Conservation (phyloP, 2,888 invertebrate species). For the Sphaerophoria rueppellii region DNA sequence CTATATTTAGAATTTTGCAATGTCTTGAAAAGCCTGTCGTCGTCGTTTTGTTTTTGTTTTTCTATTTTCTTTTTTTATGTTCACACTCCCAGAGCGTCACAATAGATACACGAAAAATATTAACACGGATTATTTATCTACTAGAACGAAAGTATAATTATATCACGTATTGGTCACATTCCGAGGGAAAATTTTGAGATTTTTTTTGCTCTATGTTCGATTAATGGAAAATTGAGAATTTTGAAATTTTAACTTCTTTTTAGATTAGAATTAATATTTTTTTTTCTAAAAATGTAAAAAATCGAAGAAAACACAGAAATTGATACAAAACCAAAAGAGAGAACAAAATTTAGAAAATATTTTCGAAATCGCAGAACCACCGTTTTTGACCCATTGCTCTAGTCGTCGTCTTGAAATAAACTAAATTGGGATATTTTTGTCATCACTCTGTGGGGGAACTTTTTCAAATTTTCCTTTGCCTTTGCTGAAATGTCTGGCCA, state of each 20-base stretch:
- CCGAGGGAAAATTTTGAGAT: slow-evolving; percentile 19
- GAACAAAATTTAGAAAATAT: slow-evolving; percentile 36
- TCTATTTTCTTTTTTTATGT: background rate
- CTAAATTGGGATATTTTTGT: slow-evolving; percentile 37
- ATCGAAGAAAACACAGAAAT: slow-evolving; percentile 12
- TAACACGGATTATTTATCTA: slow-evolving; percentile 49
- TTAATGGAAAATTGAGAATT: background rate
- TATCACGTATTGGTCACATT: slow-evolving; percentile 61
- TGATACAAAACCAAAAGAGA: background rate
- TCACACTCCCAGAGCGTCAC: slow-evolving; percentile 37
- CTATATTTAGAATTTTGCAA: slow-evolving; percentile 61
- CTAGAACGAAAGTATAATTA: slow-evolving; percentile 57
- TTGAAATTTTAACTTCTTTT: background rate
- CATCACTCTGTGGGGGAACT: slow-evolving; percentile 12
- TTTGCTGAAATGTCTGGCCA: background rate
- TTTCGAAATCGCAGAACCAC: slow-evolving; percentile 54
- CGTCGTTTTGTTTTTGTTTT: background rate
- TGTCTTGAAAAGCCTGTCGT: slow-evolving; percentile 16
- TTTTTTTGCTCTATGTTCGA: background rate
- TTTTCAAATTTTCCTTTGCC: slow-evolving; percentile 26
- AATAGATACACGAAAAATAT: slow-evolving; percentile 50
- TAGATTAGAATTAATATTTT: background rate
- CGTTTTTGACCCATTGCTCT: slow-evolving; percentile 58
- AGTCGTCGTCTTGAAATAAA: slow-evolving; percentile 68
- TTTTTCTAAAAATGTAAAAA: background rate